Base-by-base conservation (phyloP, 2,113 vertebrate genomes). In the Colistium nudipinnis region DNA sequence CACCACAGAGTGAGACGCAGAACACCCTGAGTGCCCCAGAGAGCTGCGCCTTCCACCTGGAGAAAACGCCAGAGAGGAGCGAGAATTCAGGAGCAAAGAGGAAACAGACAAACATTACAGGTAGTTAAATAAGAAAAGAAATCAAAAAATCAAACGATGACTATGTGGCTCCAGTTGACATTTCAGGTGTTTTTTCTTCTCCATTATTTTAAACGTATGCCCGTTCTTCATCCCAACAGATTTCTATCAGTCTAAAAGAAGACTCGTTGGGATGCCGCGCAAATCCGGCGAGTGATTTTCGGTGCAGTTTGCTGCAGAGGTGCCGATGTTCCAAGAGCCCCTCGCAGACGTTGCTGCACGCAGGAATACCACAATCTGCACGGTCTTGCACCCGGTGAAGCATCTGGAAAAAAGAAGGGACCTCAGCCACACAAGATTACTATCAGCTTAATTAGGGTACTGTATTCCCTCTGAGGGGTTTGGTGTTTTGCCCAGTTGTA, bases 61-160 rank as follows among this genome's bases (percentile, higher is more conserved):
- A 84, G 90, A 92, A 36, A 51, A 75, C 45, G 1, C 55, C 80
- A 0, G 70, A 73, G 53, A 87, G 38, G 30, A 20, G 13, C 7
- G 74, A 80, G 64, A 76, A 12, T 0, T 17, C 11, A 0, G 74
- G 25, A 1, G 17, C 91, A 30, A 98, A 97, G 69, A 93, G 95
- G 77, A 93, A 94, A 61, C 97, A 98, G 91, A 94, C 91, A 11
- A 94, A 93, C 51, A 92, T 98, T 52, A 99, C 95, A 92, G 97
- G 96, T 98, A 69, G 7, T 47, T 1, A 30, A 7, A 7, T 28
- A 31, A n/a, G n/a, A n/a, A n/a, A n/a, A n/a, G n/a, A n/a, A n/a
- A n/a, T n/a, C n/a, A n/a, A n/a, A n/a, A n/a, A n/a, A 7, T 9
- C 0, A 1, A 39, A 28, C 1, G 22, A 11, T 36, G 13, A 62